Base-by-base conservation (phyloP, 2,888 invertebrate genomes). In the Leptopilina syphax region DNA sequence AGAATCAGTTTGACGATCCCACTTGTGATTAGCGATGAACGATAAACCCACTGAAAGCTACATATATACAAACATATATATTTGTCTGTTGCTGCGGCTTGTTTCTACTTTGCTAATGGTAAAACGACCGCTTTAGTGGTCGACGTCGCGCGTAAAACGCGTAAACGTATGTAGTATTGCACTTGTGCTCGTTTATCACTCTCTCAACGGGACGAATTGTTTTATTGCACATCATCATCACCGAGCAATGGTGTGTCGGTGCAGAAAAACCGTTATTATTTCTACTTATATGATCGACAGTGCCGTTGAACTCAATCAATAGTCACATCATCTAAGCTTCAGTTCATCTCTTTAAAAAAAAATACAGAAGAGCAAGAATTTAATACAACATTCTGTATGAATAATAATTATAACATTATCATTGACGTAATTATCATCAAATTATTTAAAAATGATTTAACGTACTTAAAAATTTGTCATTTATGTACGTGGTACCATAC, bases 261-360 rank as follows among this genome's bases (percentile, higher is more conserved):
- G 80, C 80, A 78, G 65, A 79, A 81, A 81, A 77, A 81, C 82
- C 82, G 85, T 85, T 84, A 83, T 83, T 84, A 84, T 73, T 81
- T 44, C 7, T 8, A 50, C 50, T 50, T 50, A 50, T 80, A 82
- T 86, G 86, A 86, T 86, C 85, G 84, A 86, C 85, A 83, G 85
- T 84, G 78, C 76, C 82, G 81, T 84, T 82, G 81, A 84, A 86
- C 85, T 85, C 79, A 78, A 83, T 86, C 83, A 84, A 84, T 82
- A 83, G 80, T 78, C 67, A 60, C 18, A 47, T 66, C 18, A 68
- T 77, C 60, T 54, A 54, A 65, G 66, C 77, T 57, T 66, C 54
- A 34, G 57, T 41, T 73, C 41, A 73, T 57, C 54, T 34, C 9
- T 44, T 9, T 24, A 2, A 60, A 57, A 60, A 60, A 60, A n/a